These are phyloP conservation scores for Telenomus remus DNA, from an alignment of 1,140 invertebrate species.

Conservation along the genomic window DNA sequence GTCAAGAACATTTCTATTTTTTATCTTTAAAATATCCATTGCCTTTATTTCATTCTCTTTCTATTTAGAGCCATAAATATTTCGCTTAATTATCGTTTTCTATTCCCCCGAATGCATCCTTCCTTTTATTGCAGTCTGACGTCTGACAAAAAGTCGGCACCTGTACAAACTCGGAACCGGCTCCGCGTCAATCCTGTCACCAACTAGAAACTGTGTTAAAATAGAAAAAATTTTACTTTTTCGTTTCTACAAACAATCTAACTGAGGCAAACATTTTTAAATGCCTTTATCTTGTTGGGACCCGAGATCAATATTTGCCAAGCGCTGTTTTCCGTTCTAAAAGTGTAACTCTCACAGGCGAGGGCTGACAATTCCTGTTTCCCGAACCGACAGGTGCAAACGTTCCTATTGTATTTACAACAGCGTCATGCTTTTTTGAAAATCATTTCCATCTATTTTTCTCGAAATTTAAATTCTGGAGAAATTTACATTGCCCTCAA, in stretches of 20 bases:
- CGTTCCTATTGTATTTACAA: background rate
- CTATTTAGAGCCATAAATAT: background rate
- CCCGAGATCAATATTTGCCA: background rate
- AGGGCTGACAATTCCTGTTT: too few relatives aligned
- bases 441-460: too few relatives aligned
- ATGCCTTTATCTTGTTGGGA: background rate
- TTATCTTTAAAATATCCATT: too few relatives aligned
- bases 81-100: background rate
- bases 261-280: background rate
- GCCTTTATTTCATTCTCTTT: background rate
- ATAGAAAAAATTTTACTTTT: background rate
- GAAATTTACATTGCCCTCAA: too few relatives aligned
- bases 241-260: background rate
- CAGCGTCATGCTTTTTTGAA: too few relatives aligned
- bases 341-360: background rate
- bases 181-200: background rate
- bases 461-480: too few relatives aligned
- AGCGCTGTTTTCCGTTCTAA: background rate
- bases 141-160: slow-evolving; percentile 3
- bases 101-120: background rate
- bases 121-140: slow-evolving; percentile 1
- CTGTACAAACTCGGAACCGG: background rate
- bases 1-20: too few relatives aligned
- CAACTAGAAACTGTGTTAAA: background rate
- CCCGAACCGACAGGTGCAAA: too few relatives aligned